phyloP scores from a whole-genome alignment of 2,797 vertebrate species.

The Sebastes minor region DNA sequence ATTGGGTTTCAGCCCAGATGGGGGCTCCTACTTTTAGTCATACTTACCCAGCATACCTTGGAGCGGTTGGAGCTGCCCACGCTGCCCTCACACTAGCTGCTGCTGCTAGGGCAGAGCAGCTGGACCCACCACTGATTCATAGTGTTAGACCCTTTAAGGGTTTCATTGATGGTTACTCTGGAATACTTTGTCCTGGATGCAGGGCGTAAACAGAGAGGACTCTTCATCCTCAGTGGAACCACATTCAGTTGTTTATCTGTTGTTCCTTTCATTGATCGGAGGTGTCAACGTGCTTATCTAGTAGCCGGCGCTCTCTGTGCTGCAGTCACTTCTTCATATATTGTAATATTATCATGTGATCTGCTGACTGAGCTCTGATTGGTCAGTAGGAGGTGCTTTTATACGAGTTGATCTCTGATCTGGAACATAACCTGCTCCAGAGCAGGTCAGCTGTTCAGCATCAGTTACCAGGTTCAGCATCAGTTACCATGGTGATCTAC shows the following conservation, averaged over 20 bases:
- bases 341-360: no score
- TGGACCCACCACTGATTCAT: conserved; percentile 47
- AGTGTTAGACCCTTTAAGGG: conserved; percentile 42
- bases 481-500: no score
- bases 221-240: not conserved
- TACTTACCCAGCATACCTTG: conserved; percentile 48
- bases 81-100: not conserved
- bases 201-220: not conserved
- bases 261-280: no score
- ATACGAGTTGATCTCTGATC: no score
- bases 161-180: conserved; percentile 50
- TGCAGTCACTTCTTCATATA: not conserved
- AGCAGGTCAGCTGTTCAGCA: no score
- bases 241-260: not conserved
- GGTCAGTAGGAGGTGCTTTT: no score
- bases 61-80: not conserved
- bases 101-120: conserved; percentile 16
- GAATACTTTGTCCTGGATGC: conserved; percentile 9
- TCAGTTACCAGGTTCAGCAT: no score
- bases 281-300: no score
- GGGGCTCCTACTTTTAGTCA: conserved; percentile 26
- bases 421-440: no score
- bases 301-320: not conserved
- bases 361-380: no score
- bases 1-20: conserved; percentile 64